phyloP scores from a whole-genome alignment of 2,888 invertebrate genomes.

The Eupelmus urozonus region DNA sequence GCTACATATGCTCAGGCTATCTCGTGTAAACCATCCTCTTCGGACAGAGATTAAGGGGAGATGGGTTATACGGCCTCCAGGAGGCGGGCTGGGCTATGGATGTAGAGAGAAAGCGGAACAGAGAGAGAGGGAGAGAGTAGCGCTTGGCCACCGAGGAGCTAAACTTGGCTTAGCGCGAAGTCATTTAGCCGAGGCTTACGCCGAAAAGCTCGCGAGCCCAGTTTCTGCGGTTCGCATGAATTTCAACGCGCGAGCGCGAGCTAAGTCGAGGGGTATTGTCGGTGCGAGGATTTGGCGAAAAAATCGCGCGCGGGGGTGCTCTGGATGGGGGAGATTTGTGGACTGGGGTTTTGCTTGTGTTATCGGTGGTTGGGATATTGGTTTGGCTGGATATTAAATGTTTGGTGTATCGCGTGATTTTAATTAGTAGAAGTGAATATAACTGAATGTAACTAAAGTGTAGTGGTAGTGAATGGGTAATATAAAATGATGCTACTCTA shows the following conservation, averaged over 20 bases:
- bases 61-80: slow-evolving; percentile 26
- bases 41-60: slow-evolving; percentile 55
- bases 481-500: too few relatives aligned
- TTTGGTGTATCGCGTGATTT: too few relatives aligned
- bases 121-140: background rate
- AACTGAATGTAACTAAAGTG: too few relatives aligned
- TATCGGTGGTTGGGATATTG: too few relatives aligned
- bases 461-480: too few relatives aligned
- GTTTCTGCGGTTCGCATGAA: slow-evolving; percentile 35
- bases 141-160: slow-evolving; percentile 32
- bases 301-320: too few relatives aligned
- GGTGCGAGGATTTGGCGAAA: background rate
- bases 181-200: slow-evolving; percentile 59
- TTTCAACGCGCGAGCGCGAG: slow-evolving; percentile 31
- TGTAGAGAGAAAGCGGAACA: background rate
- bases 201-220: slow-evolving; percentile 37
- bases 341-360: too few relatives aligned
- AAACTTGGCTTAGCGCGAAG: slow-evolving; percentile 59
- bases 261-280: too few relatives aligned
- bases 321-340: too few relatives aligned
- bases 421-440: too few relatives aligned
- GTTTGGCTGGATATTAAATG: too few relatives aligned
- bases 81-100: slow-evolving; percentile 16
- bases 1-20: slow-evolving; percentile 49
- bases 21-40: slow-evolving; percentile 52